Evolutionary conservation across 2,888 invertebrate genomes (phyloP).

Genomic region (Lithophane leautieri): DNA sequence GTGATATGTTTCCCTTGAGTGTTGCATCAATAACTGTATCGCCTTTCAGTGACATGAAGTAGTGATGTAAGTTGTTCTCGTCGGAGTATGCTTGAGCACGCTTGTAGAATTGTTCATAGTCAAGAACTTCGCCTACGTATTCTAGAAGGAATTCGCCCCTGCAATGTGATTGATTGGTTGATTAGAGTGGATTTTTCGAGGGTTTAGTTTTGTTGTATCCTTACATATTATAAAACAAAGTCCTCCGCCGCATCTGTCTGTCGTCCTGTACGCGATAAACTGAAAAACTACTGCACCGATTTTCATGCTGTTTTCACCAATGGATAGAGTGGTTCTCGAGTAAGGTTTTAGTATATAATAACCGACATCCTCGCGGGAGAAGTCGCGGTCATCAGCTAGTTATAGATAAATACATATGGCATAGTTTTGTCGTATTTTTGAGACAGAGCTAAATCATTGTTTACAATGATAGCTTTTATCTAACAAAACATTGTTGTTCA

Average conservation of each 20-base stretch:
- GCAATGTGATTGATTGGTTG: slow-evolving; percentile 66
- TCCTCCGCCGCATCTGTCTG: no score
- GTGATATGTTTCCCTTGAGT: slow-evolving; percentile 97
- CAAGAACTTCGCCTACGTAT: slow-evolving; percentile 99
- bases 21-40: slow-evolving; percentile 98
- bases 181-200: slow-evolving; percentile 3
- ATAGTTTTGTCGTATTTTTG: no score
- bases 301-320: no score
- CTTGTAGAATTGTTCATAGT: slow-evolving; percentile 96
- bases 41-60: slow-evolving; percentile 98
- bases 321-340: no score
- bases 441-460: background rate
- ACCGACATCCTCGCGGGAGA: no score
- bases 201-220: background rate
- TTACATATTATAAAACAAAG: no score
- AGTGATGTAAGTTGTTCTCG: slow-evolving; percentile 97
- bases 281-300: no score
- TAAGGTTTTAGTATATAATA: no score
- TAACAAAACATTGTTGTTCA: slow-evolving; percentile 3
- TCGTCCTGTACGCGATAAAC: no score
- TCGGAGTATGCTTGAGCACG: slow-evolving; percentile 97
- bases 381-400: no score
- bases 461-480: background rate
- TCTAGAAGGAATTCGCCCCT: slow-evolving; percentile 99
- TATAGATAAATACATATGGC: no score